phyloP scores from a whole-genome alignment of 2,113 vertebrate species.

The Genyomyrus donnyi region DNA sequence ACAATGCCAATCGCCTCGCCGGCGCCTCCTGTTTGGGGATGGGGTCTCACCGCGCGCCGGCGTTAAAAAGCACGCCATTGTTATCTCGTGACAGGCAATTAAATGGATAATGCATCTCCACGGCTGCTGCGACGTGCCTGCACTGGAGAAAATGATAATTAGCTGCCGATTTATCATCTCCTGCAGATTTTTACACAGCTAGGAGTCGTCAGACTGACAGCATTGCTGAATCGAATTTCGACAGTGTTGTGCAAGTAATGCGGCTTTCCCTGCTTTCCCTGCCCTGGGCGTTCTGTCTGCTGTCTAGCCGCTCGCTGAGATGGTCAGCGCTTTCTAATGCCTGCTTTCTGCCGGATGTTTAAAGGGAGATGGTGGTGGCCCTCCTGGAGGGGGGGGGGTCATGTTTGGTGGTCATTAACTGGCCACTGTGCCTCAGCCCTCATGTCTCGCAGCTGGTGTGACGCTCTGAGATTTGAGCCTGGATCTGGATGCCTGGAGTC shows the following conservation, averaged over 20 bases:
- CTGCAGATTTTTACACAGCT: constrained; percentile 25
- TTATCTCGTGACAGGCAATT: constrained; percentile 38
- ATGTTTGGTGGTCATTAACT: neutral
- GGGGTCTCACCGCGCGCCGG: constrained; percentile 21
- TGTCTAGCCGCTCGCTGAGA: neutral
- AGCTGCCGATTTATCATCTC: constrained; percentile 37
- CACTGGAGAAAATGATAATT: constrained; percentile 35
- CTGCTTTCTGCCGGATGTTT: neutral
- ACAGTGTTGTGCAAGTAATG: neutral
- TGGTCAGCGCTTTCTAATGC: neutral
- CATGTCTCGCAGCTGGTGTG: neutral
- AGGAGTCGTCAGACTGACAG: constrained; percentile 21
- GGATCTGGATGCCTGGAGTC: neutral
- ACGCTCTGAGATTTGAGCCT: neutral
- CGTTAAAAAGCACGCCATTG: constrained; percentile 24
- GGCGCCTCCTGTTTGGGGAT: constrained; percentile 19
- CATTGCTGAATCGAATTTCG: constrained; percentile 23
- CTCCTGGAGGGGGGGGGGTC: neutral
- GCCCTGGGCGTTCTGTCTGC: neutral
- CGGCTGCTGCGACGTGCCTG: neutral
- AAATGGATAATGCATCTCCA: constrained; percentile 17
- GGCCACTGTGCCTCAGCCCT: neutral
- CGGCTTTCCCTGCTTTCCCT: neutral
- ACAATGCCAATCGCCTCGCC: neutral
- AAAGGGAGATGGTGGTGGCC: neutral